phyloP scores from a whole-genome alignment of 2,113 vertebrate genomes.

The Lanius ludovicianus region DNA sequence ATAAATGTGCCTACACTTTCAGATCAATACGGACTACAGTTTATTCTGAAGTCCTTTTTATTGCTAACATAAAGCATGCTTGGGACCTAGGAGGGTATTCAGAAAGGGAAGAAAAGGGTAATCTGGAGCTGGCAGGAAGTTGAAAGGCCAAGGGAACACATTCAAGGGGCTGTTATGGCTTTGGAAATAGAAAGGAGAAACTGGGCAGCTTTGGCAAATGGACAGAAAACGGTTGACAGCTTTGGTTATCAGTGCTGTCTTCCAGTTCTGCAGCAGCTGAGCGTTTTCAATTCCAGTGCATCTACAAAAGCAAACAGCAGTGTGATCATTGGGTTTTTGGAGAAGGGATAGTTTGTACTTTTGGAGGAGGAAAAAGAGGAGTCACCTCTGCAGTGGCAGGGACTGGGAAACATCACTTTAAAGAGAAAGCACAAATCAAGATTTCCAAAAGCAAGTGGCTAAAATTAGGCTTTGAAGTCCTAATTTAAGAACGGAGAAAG shows the following conservation, averaged over 20 bases:
- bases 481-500: slow-evolving; percentile 10
- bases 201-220: neutral
- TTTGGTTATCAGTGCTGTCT: neutral
- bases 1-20: neutral
- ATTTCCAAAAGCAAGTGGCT: slow-evolving; percentile 18
- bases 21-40: neutral
- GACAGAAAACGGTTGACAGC: neutral
- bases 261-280: neutral
- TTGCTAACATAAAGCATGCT: neutral
- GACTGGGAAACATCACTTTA: neutral
- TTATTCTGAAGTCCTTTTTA: neutral
- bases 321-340: neutral
- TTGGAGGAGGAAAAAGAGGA: neutral
- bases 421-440: neutral
- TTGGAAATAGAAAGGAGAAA: neutral
- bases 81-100: neutral
- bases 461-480: neutral
- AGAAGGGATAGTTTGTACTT: neutral
- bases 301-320: neutral
- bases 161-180: neutral
- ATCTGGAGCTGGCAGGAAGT: neutral
- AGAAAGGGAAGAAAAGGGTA: neutral
- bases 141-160: neutral
- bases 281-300: neutral
- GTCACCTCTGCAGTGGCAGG: neutral